Evolutionary conservation across 2,113 vertebrate species (phyloP), one percentile per base, ranked within the genome.

Genomic region (Cottus gobio): DNA sequence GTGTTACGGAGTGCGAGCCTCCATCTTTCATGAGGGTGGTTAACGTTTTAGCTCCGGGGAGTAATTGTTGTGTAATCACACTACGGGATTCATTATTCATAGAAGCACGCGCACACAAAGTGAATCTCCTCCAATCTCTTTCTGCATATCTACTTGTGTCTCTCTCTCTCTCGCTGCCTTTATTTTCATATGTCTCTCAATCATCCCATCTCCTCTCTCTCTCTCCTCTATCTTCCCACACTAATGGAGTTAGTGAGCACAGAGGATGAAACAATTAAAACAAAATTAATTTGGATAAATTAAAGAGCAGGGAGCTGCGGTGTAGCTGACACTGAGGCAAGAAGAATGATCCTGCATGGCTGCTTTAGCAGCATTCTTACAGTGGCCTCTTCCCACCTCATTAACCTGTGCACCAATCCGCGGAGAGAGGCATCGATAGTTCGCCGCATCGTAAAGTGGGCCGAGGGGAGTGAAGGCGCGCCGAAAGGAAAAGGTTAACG

Each of bases 41-140:
- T 91, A 87, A 89, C 87, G 70, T 90, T 91, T 91, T 66, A 90
- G 78, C 78, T 86, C 77, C 42, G 37, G 84, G 89, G 81, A 92
- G 85, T 91, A 88, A 88, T 91, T 91, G 90, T 91, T 93, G 85
- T 92, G 89, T 88, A 90, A 89, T 92, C 86, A 85, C 73, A 92
- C 86, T 75, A 52, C 52, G 60, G 73, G 56, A 85, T 90, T 89
- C 71, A 91, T 90, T 91, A 94, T 93, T 92, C 63, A 90, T 92
- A 36, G 86, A 73, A 10, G 20, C 58, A 52, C 5, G n/a, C 8
- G 65, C 66, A 64, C 75, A 68, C 70, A 75, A 64, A 75, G 67
- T 9, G 30, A 78, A 71, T 68, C 75, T 76, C 57, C 54, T 62
- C 22, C 26, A 50, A 65, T 77, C 65, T 75, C 65, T 60, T 30